A percentile compares a stretch with the other conserved stretches of the same genome.
Evolutionary conservation across 2,113 vertebrate species (phyloP).

Genomic region (Cavia aperea): DNA sequence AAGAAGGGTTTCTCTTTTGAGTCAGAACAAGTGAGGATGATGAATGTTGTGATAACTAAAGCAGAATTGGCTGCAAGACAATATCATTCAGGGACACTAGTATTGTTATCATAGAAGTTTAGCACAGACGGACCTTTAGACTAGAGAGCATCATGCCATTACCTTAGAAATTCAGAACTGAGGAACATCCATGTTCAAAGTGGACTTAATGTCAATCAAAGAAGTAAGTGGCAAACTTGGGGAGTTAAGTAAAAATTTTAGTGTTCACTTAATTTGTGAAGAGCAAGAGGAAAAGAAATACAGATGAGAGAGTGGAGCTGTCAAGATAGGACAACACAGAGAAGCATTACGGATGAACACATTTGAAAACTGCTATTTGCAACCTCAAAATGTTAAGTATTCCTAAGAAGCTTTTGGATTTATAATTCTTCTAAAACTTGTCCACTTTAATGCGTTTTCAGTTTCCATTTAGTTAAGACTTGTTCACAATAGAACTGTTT

Average conservation of each 20-base stretch:
- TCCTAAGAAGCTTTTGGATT: constrained; percentile 15
- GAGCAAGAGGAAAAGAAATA: background rate
- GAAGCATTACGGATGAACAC: background rate
- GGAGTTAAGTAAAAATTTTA: background rate
- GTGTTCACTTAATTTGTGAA: background rate
- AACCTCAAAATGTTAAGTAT: background rate
- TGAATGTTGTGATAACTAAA: background rate
- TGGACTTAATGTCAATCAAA: background rate
- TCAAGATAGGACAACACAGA: fast-evolving
- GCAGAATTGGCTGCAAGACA: background rate
- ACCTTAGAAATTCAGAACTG: background rate
- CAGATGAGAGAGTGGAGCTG: no score
- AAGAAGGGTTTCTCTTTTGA: background rate
- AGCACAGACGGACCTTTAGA: background rate
- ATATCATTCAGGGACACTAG: no score
- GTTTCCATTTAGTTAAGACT: constrained; percentile 30
- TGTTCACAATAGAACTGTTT: constrained; percentile 59
- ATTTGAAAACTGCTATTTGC: background rate
- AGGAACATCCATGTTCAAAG: background rate
- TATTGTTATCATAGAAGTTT: background rate
- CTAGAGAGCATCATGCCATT: fast-evolving
- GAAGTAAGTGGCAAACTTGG: background rate
- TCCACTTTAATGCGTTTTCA: constrained; percentile 5
- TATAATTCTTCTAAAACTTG: constrained; percentile 29
- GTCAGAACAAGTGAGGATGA: background rate